Conservation (phyloP, 2,113 vertebrate species). For the Phasianus colchicus region DNA sequence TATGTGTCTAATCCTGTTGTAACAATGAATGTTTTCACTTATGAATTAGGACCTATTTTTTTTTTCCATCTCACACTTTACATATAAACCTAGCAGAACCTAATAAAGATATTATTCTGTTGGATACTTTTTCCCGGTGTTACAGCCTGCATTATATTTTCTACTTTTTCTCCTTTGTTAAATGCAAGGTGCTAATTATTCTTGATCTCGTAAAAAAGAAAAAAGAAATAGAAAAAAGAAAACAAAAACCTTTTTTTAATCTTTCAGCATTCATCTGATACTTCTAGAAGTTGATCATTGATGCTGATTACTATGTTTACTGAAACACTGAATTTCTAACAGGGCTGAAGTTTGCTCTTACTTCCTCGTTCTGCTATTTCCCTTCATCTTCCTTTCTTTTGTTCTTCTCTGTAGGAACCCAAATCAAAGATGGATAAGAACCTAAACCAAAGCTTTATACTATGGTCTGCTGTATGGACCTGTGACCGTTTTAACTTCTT, state of each 20-base stretch:
- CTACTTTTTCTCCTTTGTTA: neutral
- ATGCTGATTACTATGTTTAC: neutral
- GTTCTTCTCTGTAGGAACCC: neutral
- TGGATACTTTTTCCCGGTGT: neutral
- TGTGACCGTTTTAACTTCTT: neutral
- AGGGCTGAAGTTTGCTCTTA: neutral
- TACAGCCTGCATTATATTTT: neutral
- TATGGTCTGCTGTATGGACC: neutral
- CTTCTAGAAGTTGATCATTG: neutral
- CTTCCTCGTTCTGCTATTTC: neutral
- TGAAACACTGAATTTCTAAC: neutral
- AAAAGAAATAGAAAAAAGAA: too few relatives aligned
- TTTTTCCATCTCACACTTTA: neutral
- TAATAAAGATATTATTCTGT: neutral
- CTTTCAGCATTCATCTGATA: neutral
- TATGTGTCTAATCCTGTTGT: neutral
- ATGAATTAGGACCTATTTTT: neutral
- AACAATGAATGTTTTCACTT: neutral
- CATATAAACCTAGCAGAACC: neutral
- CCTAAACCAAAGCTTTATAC: neutral
- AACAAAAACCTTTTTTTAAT: neutral
- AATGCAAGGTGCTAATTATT: neutral
- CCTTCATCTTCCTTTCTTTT: neutral
- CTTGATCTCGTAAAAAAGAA: neutral
- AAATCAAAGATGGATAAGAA: neutral